Percentiles rank a stretch among this genome's conserved stretches.
phyloP scores from a whole-genome alignment of 2,888 invertebrate genomes.

The Pemphredon lugubris region DNA sequence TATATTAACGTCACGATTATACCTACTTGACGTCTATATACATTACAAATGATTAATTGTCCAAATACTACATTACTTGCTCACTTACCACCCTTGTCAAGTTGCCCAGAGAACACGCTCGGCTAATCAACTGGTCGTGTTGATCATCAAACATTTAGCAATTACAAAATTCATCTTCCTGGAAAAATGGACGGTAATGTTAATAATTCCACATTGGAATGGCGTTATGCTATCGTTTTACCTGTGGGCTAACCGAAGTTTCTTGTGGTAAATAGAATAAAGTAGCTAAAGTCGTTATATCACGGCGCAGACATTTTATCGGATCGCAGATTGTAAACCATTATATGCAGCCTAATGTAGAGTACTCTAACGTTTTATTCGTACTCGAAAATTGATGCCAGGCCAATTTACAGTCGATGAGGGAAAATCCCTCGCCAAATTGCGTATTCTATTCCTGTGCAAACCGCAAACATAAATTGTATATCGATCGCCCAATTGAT shows the following conservation, averaged over 20 bases:
- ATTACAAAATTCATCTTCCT: slow-evolving; percentile 3
- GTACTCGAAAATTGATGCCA: slow-evolving; percentile 42
- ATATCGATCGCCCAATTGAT: neutral
- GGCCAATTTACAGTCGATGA: slow-evolving; percentile 44
- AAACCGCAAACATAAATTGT: slow-evolving; percentile 40
- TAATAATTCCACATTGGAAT: neutral
- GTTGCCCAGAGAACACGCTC: neutral
- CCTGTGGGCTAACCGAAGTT: neutral
- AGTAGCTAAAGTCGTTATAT: neutral
- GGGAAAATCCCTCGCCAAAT: slow-evolving; percentile 51
- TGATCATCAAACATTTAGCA: slow-evolving; percentile 8
- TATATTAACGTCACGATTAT: neutral
- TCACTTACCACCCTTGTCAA: neutral
- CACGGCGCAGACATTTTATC: slow-evolving; percentile 32
- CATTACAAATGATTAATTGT: slow-evolving; percentile 7
- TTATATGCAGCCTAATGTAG: slow-evolving; percentile 42
- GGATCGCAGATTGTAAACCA: slow-evolving; percentile 49
- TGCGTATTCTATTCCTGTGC: slow-evolving; percentile 46
- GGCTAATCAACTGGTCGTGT: slow-evolving; percentile 4
- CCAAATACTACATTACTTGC: neutral
- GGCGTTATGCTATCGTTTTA: neutral
- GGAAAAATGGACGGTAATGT: neutral
- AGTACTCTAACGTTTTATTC: slow-evolving; percentile 55
- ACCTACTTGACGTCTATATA: neutral
- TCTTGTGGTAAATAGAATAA: slow-evolving; percentile 26